Evolutionary conservation across 2,888 invertebrate species (phyloP), one percentile per base, ranked within the genome.

Genomic region (Caenorhabditis sp.): DNA sequence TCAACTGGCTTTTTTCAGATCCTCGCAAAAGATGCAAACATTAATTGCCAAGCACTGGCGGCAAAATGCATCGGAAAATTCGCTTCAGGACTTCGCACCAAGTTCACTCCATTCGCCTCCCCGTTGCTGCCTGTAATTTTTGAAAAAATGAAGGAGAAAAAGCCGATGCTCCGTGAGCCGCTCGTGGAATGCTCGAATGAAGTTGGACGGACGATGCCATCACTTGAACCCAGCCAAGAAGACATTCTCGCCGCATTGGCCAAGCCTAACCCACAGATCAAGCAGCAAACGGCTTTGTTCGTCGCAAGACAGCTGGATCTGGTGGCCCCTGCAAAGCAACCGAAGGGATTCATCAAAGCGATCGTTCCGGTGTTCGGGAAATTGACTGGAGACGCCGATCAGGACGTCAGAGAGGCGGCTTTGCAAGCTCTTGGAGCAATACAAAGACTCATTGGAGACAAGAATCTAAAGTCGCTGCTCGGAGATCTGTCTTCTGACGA

Each of bases 91-190:
- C 91, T 99, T 30, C 93, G 95, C 66, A 94, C 94, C 89, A 93
- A 94, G 75, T 99, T 96, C 90, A 92, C 93, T 13, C 63, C 74
- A n/a, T 78, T 71, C 53, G 80, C 78, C n/a, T 15, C 48, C 3
- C 59, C 81, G 11, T 56, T 90, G 59, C 85, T 90, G 45, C 89
- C 90, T 91, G 89, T 93, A 0, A 91, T 96, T 48, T 90, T 98
- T 37, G 98, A 98, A 87, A 99, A 98, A 90, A 98, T 99, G 89
- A 96, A 96, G 88, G 98, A 99, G 90, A 99, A 96, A 91, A 99
- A 99, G 88, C 92, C 93, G 2, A 94, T 93, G 87, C 96, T 98
- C 0, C 95, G 97, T 0, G 89, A 92, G 0, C 94, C 95, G 0
- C 90, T 98, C 50, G 91, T 95, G 61, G 96, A 98, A 72, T 94